Percentiles rank a stretch among this genome's conserved stretches.
Conservation (phyloP, 2,797 vertebrate species). For the Coregonus sp. region DNA sequence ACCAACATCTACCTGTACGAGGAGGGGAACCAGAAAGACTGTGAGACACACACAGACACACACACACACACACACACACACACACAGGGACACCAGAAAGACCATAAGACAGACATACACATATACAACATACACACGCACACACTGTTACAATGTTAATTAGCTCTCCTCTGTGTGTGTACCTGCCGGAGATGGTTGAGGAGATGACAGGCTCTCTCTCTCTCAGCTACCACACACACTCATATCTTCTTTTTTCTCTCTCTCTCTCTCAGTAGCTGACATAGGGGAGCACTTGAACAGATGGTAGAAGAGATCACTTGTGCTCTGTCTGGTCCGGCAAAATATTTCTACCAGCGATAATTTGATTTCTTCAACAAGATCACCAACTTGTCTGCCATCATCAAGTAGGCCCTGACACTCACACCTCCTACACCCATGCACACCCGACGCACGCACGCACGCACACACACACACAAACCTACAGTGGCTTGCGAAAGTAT, state of each 20-base stretch:
- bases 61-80: neutral
- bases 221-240: neutral
- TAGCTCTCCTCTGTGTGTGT: too few relatives aligned
- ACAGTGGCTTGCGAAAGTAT: too few relatives aligned
- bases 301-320: constrained; percentile 92
- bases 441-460: too few relatives aligned
- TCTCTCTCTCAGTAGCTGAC: constrained; percentile 76
- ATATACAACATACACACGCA: neutral
- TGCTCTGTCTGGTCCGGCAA: constrained; percentile 90
- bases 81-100: neutral
- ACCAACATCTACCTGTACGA: constrained; percentile 94
- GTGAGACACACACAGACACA: constrained; percentile 71
- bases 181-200: too few relatives aligned
- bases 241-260: neutral
- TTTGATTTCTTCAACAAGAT: constrained; percentile 97
- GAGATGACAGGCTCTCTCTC: too few relatives aligned
- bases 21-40: constrained; percentile 91
- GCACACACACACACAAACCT: too few relatives aligned
- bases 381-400: constrained; percentile 92
- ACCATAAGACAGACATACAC: too few relatives aligned
- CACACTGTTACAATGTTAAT: too few relatives aligned
- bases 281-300: constrained; percentile 90
- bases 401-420: constrained; percentile 80
- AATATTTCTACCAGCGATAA: constrained; percentile 94
- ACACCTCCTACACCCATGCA: neutral